A percentile compares a stretch with the other conserved stretches of the same genome.
Conservation (phyloP, 2,113 vertebrate genomes). For the Typhlomys cinereus region DNA sequence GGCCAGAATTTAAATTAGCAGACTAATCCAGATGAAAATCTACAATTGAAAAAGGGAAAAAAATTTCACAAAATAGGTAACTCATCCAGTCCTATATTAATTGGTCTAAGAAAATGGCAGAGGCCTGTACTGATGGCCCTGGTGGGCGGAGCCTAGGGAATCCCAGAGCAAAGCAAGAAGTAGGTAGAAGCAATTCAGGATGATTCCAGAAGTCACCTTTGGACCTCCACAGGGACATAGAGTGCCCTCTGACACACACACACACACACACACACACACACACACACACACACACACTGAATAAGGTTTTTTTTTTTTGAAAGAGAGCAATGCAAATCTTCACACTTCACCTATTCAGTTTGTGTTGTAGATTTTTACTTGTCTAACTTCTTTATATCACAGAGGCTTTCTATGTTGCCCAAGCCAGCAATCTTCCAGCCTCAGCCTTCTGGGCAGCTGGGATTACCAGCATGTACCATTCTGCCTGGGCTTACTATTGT, state of each 20-base stretch:
- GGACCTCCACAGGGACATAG: too few species aligned
- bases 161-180: too few species aligned
- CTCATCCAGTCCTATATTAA: conserved; percentile 47
- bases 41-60: conserved; percentile 61
- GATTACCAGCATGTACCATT: neutral
- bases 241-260: too few species aligned
- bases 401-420: neutral
- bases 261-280: too few species aligned
- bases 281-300: too few species aligned
- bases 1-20: conserved; percentile 69
- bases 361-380: conserved; percentile 56
- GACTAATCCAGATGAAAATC: conserved; percentile 69
- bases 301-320: too few species aligned
- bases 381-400: neutral
- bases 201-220: too few species aligned
- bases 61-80: conserved; percentile 46
- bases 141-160: too few species aligned
- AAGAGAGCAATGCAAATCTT: conserved; percentile 58
- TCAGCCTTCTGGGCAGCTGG: neutral
- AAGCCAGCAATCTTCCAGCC: neutral
- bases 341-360: conserved; percentile 46
- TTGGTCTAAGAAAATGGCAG: conserved; percentile 63
- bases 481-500: neutral
- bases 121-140: too few species aligned
- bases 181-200: too few species aligned